Conservation (phyloP, 2,888 invertebrate species). For the Oligia latruncula region DNA sequence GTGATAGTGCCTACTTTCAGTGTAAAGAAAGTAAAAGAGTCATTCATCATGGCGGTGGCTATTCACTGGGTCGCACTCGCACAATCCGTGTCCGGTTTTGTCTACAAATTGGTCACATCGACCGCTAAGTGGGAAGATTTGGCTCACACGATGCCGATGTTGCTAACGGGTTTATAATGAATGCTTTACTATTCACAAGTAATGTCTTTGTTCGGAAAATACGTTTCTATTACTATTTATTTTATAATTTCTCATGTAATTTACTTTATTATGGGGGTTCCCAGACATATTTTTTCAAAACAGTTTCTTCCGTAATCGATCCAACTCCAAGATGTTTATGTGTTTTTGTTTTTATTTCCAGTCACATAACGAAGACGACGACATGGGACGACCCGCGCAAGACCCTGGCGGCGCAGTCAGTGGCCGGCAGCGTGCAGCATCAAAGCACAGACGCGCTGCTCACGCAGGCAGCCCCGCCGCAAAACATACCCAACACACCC, state of each 20-base stretch:
- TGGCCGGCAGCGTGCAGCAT: conserved; percentile 85
- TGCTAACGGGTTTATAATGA: conserved; percentile 73
- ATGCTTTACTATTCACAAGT: conserved; percentile 62
- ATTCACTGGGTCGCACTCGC: conserved; percentile 83
- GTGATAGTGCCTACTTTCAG: conserved; percentile 80
- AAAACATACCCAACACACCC: conserved; percentile 79
- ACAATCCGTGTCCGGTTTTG: conserved; percentile 84
- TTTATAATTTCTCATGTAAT: conserved; percentile 24
- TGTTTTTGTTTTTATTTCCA: conserved; percentile 81
- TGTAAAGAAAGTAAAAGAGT: conserved; percentile 87
- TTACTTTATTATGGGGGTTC: conserved; percentile 2
- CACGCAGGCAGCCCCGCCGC: conserved; percentile 83
- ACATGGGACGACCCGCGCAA: conserved; percentile 98
- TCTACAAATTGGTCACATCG: conserved; percentile 88
- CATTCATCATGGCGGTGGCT: conserved; percentile 80
- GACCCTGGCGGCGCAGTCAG: conserved; percentile 92
- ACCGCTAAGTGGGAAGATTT: conserved; percentile 86
- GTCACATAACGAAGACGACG: conserved; percentile 96
- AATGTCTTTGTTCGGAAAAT: conserved; percentile 57
- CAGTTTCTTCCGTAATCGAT: neutral
- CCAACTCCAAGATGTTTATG: conserved; percentile 23
- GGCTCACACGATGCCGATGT: conserved; percentile 74
- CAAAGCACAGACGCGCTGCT: conserved; percentile 88
- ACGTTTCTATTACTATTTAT: conserved; percentile 46
- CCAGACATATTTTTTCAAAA: neutral